These are phyloP conservation scores for Drosophila oshimai DNA, from an alignment of 1,140 invertebrate species.

Conservation along the genomic window DNA sequence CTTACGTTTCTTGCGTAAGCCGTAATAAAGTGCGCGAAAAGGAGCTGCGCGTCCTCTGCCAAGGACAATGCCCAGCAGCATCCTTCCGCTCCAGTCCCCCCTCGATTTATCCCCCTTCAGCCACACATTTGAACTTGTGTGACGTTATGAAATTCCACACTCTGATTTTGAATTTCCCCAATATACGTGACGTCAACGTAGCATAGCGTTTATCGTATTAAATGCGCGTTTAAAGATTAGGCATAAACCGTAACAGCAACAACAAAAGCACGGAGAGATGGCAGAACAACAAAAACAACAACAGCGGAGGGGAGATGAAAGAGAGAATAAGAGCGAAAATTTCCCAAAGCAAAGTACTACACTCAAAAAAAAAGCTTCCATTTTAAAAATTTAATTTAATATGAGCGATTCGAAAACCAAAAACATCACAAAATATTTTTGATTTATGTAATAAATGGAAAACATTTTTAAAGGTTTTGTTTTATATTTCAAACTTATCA, in stretches of 20 bases:
- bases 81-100: constrained; percentile 24
- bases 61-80: constrained; percentile 58
- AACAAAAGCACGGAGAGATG: constrained; percentile 3
- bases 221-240: constrained; percentile 21
- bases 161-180: constrained; percentile 7
- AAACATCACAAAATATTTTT: no score
- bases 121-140: background rate
- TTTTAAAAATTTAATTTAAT: no score
- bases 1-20: constrained; percentile 67
- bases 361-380: background rate
- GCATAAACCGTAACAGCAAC: constrained; percentile 23
- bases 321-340: constrained; percentile 39
- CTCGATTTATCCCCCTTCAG: background rate
- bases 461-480: no score
- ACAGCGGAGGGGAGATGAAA: constrained; percentile 1
- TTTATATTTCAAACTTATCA: no score
- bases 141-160: constrained; percentile 38
- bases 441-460: no score
- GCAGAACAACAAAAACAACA: background rate
- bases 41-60: constrained; percentile 56
- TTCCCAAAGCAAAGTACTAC: constrained; percentile 43
- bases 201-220: constrained; percentile 28
- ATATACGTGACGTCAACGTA: constrained; percentile 49
- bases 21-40: constrained; percentile 35
- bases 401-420: no score